Evolutionary conservation across 2,888 invertebrate species (phyloP), one percentile per base, ranked within the genome.

Genomic region (Cryptosula pallasiana): DNA sequence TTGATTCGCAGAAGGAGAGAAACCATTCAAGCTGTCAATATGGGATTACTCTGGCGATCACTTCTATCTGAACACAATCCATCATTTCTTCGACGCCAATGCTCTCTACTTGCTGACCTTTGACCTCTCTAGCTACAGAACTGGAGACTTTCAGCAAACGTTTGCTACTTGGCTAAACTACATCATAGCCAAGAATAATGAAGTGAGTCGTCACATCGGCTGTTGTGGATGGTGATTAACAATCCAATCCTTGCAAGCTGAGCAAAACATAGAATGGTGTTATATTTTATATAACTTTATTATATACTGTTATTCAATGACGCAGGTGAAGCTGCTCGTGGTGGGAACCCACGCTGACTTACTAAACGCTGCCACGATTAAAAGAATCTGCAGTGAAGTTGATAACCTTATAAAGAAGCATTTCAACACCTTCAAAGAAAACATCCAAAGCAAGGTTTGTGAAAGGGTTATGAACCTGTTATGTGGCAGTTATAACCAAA

Each of bases 81-180:
- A 79, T 58, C 70, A 78, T 71, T 82, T 82, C 75, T 77, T 81
- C n/a, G 80, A 82, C 71, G 78, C 80, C 63, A 81, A 81, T 1
- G 76, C 80, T 2, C 77, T 83, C 32, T 77, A 80, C 23, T 73
- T 82, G 55, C 74, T 83, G 57, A 81, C 80, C 13, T 83, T 83
- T 75, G 80, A 81, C 75, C 78, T 82, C 78, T 74, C 79, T n/a
- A 77, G 78, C 1, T 83, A 82, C 75, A 75, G 72, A 1, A 73
- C 76, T 1, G 77, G 78, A 20, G 69, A 74, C 13, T 84, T 84
- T 74, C 73, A 79, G 2, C 76, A 79, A 25, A 73, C 78, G 75
- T 78, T 84, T 23, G 82, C 81, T 2, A 76, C 77, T 0, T 84
- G 83, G 83, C 77, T 84, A 58, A 81, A 83, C 73, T 81, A 81